These are phyloP conservation scores for Bradysia coprophila DNA, from an alignment of 1,140 invertebrate genomes.

Conservation along the genomic window DNA sequence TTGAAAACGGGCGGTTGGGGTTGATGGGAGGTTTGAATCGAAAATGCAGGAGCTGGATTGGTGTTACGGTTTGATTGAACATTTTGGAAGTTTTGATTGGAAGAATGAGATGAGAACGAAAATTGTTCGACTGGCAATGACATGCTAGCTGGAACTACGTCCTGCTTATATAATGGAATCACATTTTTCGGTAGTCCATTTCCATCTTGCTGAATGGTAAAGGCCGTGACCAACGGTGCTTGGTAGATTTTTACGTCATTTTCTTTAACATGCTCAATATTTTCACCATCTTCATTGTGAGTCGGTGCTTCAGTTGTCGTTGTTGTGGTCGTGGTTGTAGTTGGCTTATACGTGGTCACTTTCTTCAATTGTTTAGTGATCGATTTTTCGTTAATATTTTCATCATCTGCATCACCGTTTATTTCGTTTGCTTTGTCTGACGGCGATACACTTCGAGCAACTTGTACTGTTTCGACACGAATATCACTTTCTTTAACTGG, in stretches of 20 bases:
- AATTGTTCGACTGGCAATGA: conserved; percentile 5
- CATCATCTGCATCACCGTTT: conserved; percentile 11
- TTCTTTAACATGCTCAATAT: conserved; percentile 38
- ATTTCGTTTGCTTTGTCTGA: conserved; percentile 16
- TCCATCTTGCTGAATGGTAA: conserved; percentile 64
- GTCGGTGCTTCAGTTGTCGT: conserved; percentile 36
- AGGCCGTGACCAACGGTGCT: conserved; percentile 59
- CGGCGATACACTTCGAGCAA: conserved; percentile 5
- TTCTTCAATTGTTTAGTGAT: conserved; percentile 9
- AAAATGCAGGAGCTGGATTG: conserved; percentile 4
- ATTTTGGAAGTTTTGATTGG: conserved; percentile 7
- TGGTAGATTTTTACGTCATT: conserved; percentile 61
- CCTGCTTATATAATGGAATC: conserved; percentile 38
- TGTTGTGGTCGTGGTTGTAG: conserved; percentile 27
- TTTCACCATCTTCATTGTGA: conserved; percentile 40
- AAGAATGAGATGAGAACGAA: conserved; percentile 1
- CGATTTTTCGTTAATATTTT: conserved; percentile 13
- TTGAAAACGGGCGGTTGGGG: conserved; percentile 16
- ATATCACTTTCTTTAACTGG: conserved; percentile 3
- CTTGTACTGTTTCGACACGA: conserved; percentile 6
- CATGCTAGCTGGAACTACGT: not conserved
- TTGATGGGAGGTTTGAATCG: conserved; percentile 12
- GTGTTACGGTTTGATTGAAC: conserved; percentile 3
- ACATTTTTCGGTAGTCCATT: conserved; percentile 52
- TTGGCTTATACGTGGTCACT: conserved; percentile 19